Evolutionary conservation across 64 coral and sea anemone genomes (phyloP), one percentile per base, ranked within the genome.

Genomic region (Montipora foliosa): DNA sequence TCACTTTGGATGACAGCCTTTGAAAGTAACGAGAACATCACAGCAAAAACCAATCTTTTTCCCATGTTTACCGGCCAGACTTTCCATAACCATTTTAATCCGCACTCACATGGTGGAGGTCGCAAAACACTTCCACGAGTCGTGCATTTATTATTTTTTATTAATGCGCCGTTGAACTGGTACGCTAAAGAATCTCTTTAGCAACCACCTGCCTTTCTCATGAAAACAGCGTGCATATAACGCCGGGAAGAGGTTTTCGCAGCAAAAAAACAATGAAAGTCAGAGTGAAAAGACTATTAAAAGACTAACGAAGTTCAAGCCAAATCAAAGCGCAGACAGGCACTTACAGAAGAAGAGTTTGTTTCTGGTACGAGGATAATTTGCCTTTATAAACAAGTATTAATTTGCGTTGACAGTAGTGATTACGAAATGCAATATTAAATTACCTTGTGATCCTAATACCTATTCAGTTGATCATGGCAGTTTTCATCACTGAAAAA

Each of bases 91-190:
- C 82, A 86, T 86, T 5, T 86, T 86, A 70, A 8, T 49, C 17
- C 44, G 17, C 47, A 48, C 62, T 86, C 46, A 70, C 82, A 86
- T 84, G 61, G 61, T 6, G 7, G 48, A 84, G 14, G 25, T 49
- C 45, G 44, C 44, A 68, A 84, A 82, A 82, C 60, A 49, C 82
- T 59, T 86, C 82, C 82, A 86, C 82, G 82, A 86, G 82, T 64
- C 44, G 6, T 86, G 82, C 82, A 71, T 86, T 86, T 59, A 72
- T 86, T 71, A 86, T 70, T 24, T 71, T 71, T 71, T 64, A 86
- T 86, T 86, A 86, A 86, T 71, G 66, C 44, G 8, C 6, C 17
- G 45, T 71, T 67, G 20, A 44, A 10, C 82, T 17, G 82, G 82
- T 86, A 29, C 19, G 82, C 66, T 49, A 50, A 86, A 71, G 45